Conservation (phyloP, 1,140 invertebrate species). For the Carposina sasakii region DNA sequence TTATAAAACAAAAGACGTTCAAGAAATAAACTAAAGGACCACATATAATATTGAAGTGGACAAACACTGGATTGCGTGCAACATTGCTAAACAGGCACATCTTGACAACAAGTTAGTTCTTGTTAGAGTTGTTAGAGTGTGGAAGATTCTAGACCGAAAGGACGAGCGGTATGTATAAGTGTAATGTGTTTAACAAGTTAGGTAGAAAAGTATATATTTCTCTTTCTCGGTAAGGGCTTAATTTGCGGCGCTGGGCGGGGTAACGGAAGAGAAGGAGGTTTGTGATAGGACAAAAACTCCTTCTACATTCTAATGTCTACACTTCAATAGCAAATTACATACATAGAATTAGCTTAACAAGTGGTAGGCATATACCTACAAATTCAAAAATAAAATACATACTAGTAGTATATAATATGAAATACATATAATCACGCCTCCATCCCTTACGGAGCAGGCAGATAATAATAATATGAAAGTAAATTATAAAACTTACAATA, state of each 20-base stretch:
- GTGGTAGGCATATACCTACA: no score
- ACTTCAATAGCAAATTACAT: slow-evolving; percentile 53
- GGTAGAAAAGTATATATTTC: no score
- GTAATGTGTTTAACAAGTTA: no score
- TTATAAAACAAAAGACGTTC: slow-evolving; percentile 51
- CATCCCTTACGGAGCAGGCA: no score
- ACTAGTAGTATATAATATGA: no score
- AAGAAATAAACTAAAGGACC: slow-evolving; percentile 57
- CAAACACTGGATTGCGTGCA: slow-evolving; percentile 65
- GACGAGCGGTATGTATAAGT: slow-evolving; percentile 44
- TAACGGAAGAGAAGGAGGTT: slow-evolving; percentile 44
- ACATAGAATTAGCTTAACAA: no score
- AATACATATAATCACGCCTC: no score
- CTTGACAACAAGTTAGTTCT: slow-evolving; percentile 35
- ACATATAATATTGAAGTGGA: slow-evolving; percentile 69
- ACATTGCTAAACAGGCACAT: slow-evolving; percentile 66
- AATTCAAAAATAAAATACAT: no score
- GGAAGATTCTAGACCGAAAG: slow-evolving; percentile 42
- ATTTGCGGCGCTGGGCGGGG: slow-evolving; percentile 67
- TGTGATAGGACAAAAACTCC: slow-evolving; percentile 44
- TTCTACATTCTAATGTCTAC: slow-evolving; percentile 52
- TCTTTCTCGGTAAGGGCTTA: no score
- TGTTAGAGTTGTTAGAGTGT: slow-evolving; percentile 38
- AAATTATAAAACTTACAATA: no score
- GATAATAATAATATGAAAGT: no score